A percentile compares a stretch with the other conserved stretches of the same genome.
Conservation (phyloP, 2,113 vertebrate genomes). For the Rhizomys pruinosus region DNA sequence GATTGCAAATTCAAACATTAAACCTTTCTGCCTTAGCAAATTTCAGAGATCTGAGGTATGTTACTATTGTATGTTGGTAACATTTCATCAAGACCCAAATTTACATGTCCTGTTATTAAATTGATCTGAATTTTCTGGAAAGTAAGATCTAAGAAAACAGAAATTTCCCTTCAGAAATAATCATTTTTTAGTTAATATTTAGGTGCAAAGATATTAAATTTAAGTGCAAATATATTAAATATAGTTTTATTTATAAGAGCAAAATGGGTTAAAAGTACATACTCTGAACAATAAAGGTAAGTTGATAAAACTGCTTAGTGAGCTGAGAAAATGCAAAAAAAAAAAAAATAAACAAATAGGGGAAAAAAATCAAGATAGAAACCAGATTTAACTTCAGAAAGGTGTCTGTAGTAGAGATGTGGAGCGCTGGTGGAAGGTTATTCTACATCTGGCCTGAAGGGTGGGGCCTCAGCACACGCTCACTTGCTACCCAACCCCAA, state of each 20-base stretch:
- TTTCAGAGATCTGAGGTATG: slow-evolving; percentile 36
- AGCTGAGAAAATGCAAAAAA: not conserved
- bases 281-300: not conserved
- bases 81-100: not conserved
- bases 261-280: not conserved
- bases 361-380: not conserved
- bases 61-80: slow-evolving; percentile 1
- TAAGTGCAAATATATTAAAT: not conserved
- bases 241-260: slow-evolving; percentile 7
- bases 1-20: not conserved
- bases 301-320: not conserved
- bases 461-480: not conserved
- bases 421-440: no score
- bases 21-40: not conserved
- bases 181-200: slow-evolving; percentile 4
- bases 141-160: slow-evolving; percentile 5
- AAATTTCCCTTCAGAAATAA: slow-evolving; percentile 3
- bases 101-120: slow-evolving; percentile 2
- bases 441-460: no score
- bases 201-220: not conserved
- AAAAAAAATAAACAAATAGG: not conserved
- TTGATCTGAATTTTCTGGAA: slow-evolving; percentile 1
- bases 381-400: no score
- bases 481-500: no score
- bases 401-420: no score